Percentiles rank a stretch among this genome's conserved stretches.
These are phyloP conservation scores for Drosophila littoralis DNA, from an alignment of 1,140 invertebrate genomes.

Conservation along the genomic window DNA sequence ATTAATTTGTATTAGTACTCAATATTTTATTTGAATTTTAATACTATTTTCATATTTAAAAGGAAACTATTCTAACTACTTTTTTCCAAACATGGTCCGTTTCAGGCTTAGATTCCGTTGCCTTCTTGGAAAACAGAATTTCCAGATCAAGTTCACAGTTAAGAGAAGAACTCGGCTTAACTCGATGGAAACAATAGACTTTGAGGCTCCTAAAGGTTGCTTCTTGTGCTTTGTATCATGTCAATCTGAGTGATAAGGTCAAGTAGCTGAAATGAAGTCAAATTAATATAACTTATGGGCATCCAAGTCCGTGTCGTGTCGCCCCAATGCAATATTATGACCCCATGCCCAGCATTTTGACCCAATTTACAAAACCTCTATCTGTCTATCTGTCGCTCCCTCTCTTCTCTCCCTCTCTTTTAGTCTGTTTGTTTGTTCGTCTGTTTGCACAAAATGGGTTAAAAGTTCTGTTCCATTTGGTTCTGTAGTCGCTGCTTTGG, in stretches of 20 bases:
- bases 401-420: constrained; percentile 21
- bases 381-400: neutral
- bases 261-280: constrained; percentile 25
- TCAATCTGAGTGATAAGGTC: constrained; percentile 32
- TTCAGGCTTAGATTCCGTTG: no score
- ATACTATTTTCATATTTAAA: no score
- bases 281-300: constrained; percentile 45
- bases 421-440: constrained; percentile 60
- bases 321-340: constrained; percentile 20
- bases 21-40: no score
- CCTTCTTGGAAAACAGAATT: no score
- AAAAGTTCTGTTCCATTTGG: constrained; percentile 52
- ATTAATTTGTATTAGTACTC: no score
- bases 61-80: no score
- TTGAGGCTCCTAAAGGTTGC: neutral
- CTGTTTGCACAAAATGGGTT: constrained; percentile 73
- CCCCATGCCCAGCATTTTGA: constrained; percentile 28
- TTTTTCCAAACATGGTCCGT: no score
- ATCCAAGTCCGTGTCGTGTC: neutral
- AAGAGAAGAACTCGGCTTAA: no score
- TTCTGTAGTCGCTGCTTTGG: constrained; percentile 45
- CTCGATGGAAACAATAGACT: no score
- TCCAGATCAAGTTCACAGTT: no score
- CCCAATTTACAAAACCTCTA: constrained; percentile 25
- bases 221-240: neutral